Evolutionary conservation across 1,140 invertebrate species (phyloP), one percentile per base, ranked within the genome.

Genomic region (Drosophila truncata): DNA sequence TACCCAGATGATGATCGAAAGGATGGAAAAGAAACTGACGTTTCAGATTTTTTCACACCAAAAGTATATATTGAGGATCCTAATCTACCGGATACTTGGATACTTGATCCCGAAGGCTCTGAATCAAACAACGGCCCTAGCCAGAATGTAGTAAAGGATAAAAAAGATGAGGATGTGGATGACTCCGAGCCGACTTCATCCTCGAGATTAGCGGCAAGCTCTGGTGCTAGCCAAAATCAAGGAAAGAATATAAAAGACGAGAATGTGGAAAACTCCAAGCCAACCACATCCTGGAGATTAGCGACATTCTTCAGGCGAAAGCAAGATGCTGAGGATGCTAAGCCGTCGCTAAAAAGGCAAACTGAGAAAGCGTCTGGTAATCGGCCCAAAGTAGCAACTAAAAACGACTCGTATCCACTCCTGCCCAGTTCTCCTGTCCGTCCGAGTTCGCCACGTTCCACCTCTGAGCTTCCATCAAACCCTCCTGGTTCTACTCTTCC

Each of bases 21-120:
- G 25, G 25, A 25, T 60, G 9, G 4, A 0, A n/a, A 7, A 6
- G 31, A 33, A 3, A 3, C 5, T 2, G 41, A 47, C 25, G 31
- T 27, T 11, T 3, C n/a, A 7, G 11, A 16, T 37, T 35, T 11
- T 8, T 50, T 37, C 5, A 50, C 54, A 3, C 70, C 70, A 41
- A 72, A 73, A 60, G 20, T 72, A 3, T 39, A 47, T 9, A 58
- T 72, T 1, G 50, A 49, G 2, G 25, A 4, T 11, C 4, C 16
- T n/a, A 25, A 49, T n/a, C 9, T 6, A 49, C 1, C 27, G 4
- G 42, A 50, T 2, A 13, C 9, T 9, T 62, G n/a, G n/a, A n/a
- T 25, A 0, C 6, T 6, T 10, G 23, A 13, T 37, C 16, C 29
- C 7, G 44, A 61, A 14, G 14, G 4, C 11, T 31, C 10, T 2